Evolutionary conservation across 2,888 invertebrate genomes (phyloP), one percentile per base, ranked within the genome.

Genomic region (Drosophila melanocephala): DNA sequence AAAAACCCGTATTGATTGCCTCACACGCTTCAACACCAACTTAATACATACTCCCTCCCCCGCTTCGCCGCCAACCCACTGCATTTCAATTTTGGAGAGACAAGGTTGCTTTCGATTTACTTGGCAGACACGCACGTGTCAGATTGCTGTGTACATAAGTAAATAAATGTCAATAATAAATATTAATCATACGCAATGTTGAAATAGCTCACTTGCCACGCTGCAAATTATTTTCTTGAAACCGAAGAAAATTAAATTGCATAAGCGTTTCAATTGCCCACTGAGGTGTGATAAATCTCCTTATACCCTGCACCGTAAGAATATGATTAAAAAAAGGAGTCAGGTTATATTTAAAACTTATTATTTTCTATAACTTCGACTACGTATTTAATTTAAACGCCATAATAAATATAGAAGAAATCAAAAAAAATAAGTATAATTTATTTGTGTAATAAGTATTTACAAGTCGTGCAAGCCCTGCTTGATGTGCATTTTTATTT

Each of bases 1-100:
- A 87, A 87, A 90, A 87, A 84, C 64, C 84, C 69, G 83, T 88
- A 89, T 87, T 84, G 90, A 90, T 86, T 84, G 89, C 57, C 72
- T 47, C 10, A 33, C 28, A 64, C 35, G 19, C 35, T 30, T 9
- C 12, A 55, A 22, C 16, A 7, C 30, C 39, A 56, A 56, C 57
- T 39, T 22, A 61, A 28, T 28, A 28, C 12, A 30, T 22, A 10
- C 9, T 35, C 57, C 64, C 37, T 47, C 9, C 3, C 30, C 10
- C 35, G 6, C 12, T 7, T 5, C 22, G 12, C 19, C 9, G 2
- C 3, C 28, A 51, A 26, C 7, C 32, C 14, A 19, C 3, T 19
- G n/a, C 30, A 55, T 37, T 22, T 22, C 22, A 22, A 22, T 22
- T 22, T 63, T n/a, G 37, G 52, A 22, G 53, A 52, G 32, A 47